Percentiles rank a stretch among this genome's conserved stretches.
Conservation (phyloP, 2,888 invertebrate genomes). For the Spatulosminthurus flaviceps region DNA sequence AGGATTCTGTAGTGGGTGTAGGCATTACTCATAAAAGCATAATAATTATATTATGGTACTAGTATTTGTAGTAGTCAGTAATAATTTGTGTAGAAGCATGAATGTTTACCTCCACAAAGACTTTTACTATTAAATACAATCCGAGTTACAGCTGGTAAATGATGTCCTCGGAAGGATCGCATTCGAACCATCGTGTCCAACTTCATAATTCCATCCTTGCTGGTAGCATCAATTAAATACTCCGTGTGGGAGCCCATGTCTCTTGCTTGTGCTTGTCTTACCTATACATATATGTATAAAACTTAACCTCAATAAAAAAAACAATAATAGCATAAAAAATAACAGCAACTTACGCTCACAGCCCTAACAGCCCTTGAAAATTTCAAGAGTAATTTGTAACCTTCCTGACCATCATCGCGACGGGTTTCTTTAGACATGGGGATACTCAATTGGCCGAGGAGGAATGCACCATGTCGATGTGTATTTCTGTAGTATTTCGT, state of each 20-base stretch:
- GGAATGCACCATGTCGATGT: conserved; percentile 50
- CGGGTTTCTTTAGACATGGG: conserved; percentile 43
- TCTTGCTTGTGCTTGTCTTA: conserved; percentile 49
- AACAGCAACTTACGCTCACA: conserved; percentile 47
- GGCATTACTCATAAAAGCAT: too few relatives aligned
- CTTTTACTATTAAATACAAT: conserved; percentile 53
- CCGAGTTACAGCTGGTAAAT: conserved; percentile 50
- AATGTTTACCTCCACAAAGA: conserved; percentile 58
- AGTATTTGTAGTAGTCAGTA: too few relatives aligned
- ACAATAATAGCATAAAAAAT: too few relatives aligned
- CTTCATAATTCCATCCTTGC: conserved; percentile 51
- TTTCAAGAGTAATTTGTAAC: conserved; percentile 49
- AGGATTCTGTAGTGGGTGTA: too few relatives aligned
- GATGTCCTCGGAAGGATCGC: conserved; percentile 37
- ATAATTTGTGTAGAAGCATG: too few relatives aligned
- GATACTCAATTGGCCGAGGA: conserved; percentile 53
- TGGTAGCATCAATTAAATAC: conserved; percentile 55
- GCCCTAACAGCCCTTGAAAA: conserved; percentile 53
- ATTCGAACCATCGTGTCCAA: conserved; percentile 54
- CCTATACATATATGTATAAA: conserved; percentile 28
- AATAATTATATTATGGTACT: too few relatives aligned
- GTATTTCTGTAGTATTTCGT: conserved; percentile 47
- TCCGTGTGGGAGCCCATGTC: conserved; percentile 53
- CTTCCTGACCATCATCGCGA: conserved; percentile 32
- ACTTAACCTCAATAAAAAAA: neutral